Evolutionary conservation across 2,113 vertebrate genomes (phyloP), one percentile per base, ranked within the genome.

Genomic region (Siphamia tubifer): DNA sequence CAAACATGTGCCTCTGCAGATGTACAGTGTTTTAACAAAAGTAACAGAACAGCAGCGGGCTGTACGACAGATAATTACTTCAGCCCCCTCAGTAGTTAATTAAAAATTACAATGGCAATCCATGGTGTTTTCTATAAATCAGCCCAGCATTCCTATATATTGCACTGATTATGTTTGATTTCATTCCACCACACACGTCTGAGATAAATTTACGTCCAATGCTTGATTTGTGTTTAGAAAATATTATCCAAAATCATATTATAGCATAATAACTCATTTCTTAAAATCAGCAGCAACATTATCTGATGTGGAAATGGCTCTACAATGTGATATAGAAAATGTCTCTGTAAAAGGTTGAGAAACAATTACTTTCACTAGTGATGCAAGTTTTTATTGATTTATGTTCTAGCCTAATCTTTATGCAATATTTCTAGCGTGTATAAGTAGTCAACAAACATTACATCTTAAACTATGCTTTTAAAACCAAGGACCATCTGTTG

Each of bases 371-470:
- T n/a, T n/a, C n/a, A n/a, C n/a, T n/a, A n/a, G n/a, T n/a, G n/a
- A n/a, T n/a, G n/a, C n/a, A n/a, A n/a, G n/a, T n/a, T n/a, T n/a
- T n/a, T n/a, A n/a, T n/a, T n/a, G n/a, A n/a, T n/a, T n/a, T n/a
- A n/a, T n/a, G n/a, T n/a, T n/a, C n/a, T 1, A 2, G 0, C 5
- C 4, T 13, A 5, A 13, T 28, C 1, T 21, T 9, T 11, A 2
- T 13, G 4, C 10, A 8, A 13, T 10, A 27, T 23, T 28, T 40
- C 3, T 13, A 13, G 1, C 17, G 28, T 19, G 8, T 17, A 6
- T 6, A 23, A 12, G 30, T 0, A 53, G 3, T 8, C 5, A 25
- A 8, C 1, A 15, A 30, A 2, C 5, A 10, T 28, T 5, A 1
- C 4, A 8, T 16, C 4, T 16, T 28, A 4, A 8, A 49, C 2